Conservation (phyloP, 2,113 vertebrate genomes). For the Poeciliopsis turrubarensis region DNA sequence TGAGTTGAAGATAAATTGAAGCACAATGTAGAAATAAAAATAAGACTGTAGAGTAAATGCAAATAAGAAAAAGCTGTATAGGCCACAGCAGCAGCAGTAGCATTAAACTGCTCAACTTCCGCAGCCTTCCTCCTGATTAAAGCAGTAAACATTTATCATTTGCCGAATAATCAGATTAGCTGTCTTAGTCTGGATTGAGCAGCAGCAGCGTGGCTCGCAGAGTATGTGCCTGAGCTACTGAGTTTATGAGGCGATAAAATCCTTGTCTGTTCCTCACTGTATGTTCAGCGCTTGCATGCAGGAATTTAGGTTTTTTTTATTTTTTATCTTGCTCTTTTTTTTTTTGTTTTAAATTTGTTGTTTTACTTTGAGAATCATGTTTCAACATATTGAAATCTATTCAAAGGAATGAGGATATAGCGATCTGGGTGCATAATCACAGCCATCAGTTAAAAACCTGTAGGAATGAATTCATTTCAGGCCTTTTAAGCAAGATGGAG, state of each 20-base stretch:
- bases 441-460: too few species aligned
- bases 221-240: neutral
- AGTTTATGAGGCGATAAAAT: neutral
- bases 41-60: too few species aligned
- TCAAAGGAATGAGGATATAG: neutral
- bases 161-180: slow-evolving; percentile 7
- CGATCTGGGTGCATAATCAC: too few species aligned
- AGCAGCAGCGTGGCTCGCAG: too few species aligned
- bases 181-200: neutral
- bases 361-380: neutral
- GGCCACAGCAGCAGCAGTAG: too few species aligned
- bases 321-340: neutral
- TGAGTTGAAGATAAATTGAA: too few species aligned
- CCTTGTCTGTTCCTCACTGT: neutral
- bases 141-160: slow-evolving; percentile 8
- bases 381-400: neutral
- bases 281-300: neutral
- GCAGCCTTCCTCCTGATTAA: slow-evolving; percentile 11
- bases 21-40: too few species aligned
- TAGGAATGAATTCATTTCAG: too few species aligned
- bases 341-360: neutral
- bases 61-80: too few species aligned
- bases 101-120: neutral
- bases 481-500: too few species aligned
- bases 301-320: neutral